Base-by-base conservation (phyloP, 1,140 invertebrate genomes). In the Drosophila nigrodunni region DNA sequence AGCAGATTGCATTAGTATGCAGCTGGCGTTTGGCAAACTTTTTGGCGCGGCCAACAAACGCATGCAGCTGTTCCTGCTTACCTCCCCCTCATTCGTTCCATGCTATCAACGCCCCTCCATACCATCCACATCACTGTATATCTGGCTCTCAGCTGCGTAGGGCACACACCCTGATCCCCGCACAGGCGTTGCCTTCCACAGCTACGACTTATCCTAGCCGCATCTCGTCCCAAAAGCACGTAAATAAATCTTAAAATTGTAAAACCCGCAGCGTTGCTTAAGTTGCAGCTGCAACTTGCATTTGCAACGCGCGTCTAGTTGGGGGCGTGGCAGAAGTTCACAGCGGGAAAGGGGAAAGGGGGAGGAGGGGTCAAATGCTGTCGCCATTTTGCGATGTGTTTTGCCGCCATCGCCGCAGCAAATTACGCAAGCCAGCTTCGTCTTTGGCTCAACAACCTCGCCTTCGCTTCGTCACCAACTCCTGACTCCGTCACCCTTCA, bases 241-340 rank as follows among this genome's bases (percentile, higher is more conserved):
- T 85, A 89, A 89, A 89, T 89, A 89, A 89, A 89, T 89, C 85
- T 89, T 89, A 89, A 89, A 89, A 89, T 89, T 89, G 85, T 87
- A 83, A 88, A 89, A 89, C 81, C 83, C 83, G 85, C 85, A 80
- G 83, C 78, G 79, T 78, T 60, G 67, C 60, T 44, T 46, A 39
- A 59, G 62, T 30, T 65, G 37, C 70, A 65, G 66, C 52, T 49
- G 59, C 34, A 54, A 54, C n/a, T 13, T 64, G 43, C 69, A 72
- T n/a, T 50, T 57, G 61, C 69, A 62, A 47, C 59, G 69, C 69
- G 41, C 37, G 34, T 9, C 13, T 18, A 18, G 34, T 35, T n/a
- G 49, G 54, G 35, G 44, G 41, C 39, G 41, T 9, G n/a, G 61
- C 11, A 18, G 3, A 9, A 8, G n/a, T 30, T 30, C 3, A 30